Base-by-base conservation (phyloP, 2,113 vertebrate species). In the Chitala chitala region DNA sequence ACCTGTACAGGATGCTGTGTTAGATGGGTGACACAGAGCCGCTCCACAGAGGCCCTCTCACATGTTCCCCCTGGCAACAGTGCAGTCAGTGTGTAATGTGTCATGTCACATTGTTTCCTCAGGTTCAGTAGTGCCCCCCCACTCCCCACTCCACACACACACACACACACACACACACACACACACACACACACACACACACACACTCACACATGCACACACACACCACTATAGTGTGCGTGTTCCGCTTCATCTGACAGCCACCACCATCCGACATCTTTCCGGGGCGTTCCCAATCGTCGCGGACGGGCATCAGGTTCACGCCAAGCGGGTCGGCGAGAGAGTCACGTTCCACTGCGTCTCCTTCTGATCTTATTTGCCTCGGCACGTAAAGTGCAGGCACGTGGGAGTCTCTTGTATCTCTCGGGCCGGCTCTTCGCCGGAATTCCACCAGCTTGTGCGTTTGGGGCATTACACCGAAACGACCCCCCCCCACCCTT, bases 51-150 rank as follows among this genome's bases (percentile, higher is more conserved):
- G 26, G 40, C 5, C 13, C 22, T 72, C 38, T 20, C n/a, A 24
- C 36, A 1, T 46, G 48, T 71, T 13, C 33, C n/a, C 51, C 53
- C 26, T 9, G 55, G 51, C 17, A 33, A 40, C 71, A 29, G 55
- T 31, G 26, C 54, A 38, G 71, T n/a, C 64, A 42, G 38, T 72
- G 40, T 24, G 53, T 44, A 56, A 24, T 56, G 12, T 72, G 53
- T 42, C 53, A 72, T 51, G 53, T 58, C 55, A 59, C 24, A 31
- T 5, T 24, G n/a, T 9, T 53, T 56, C 13, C n/a, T 40, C 65
- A 44, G 29, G 33, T 36, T 48, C 46, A 48, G 12, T 3, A 51
- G 48, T 20, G 2, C n/a, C 2, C 8, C 31, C 61, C 20, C 5
- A 17, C 61, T 17, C 59, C 0, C 33, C 59, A 22, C 22, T 10